Evolutionary conservation across 2,113 vertebrate species (phyloP), one percentile per base, ranked within the genome.

Genomic region (Amblyopsis rosae): DNA sequence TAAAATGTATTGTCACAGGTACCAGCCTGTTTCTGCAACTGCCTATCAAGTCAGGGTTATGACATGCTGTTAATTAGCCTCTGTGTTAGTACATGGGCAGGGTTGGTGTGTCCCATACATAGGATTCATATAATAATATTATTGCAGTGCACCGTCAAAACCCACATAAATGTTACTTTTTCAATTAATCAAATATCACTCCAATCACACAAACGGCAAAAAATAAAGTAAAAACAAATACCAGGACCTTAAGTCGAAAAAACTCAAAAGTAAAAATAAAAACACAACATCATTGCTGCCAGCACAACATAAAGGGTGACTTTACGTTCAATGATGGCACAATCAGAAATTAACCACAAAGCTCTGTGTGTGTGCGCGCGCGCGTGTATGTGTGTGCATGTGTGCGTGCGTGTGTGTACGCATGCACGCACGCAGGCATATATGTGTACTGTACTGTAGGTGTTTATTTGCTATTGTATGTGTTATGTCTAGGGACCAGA

Each of bases 241-340:
- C 63, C 83, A 89, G 79, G 83, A 87, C 86, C 72, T 82, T 79
- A 65, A 80, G 72, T 80, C 79, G 69, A 83, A 86, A 88, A 78
- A 88, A 26, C 26, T 26, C 3, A 2, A 87, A 87, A 87, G 53
- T 76, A 62, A 84, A 82, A 84, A 82, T 58, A 17, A 66, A 81
- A 86, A 87, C 83, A 89, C 78, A 90, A 86, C 82, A 84, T 90
- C 85, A 85, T 67, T 77, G 86, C 88, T 89, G 84, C 84, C 81
- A 86, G 82, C 77, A 87, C 81, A 75, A 87, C 86, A 78, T 81
- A 82, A 85, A 85, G 78, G 89, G 89, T 76, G 80, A 82, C 82
- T 72, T 90, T 66, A 61, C 93, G 82, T 86, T 84, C 83, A 82
- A 90, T 87, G 90, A 94, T 96, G 96, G 95, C 95, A 96, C 93